Percentiles rank a stretch among this genome's conserved stretches.
Evolutionary conservation across 2,888 invertebrate species (phyloP).

Genomic region (Octodonta nipae): DNA sequence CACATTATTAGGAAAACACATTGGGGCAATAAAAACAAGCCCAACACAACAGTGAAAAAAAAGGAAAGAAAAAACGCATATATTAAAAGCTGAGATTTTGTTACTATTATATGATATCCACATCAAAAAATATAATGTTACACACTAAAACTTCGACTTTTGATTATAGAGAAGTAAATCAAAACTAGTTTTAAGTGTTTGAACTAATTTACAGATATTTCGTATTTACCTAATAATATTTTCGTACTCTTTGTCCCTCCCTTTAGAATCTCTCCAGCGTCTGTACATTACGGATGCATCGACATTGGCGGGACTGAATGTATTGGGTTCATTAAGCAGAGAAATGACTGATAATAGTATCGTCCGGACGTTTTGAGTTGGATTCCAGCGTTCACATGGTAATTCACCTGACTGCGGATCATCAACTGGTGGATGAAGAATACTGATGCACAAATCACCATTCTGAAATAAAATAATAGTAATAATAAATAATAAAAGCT

Average conservation of each 20-base stretch:
- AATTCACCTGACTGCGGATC: slow-evolving; percentile 98
- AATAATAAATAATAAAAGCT: too few relatives aligned
- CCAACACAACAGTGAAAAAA: too few relatives aligned
- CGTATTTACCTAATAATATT: slow-evolving; percentile 90
- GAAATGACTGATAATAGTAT: slow-evolving; percentile 97
- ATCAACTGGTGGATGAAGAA: slow-evolving; percentile 96
- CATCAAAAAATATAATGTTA: too few relatives aligned
- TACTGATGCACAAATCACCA: slow-evolving; percentile 98
- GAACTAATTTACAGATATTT: too few relatives aligned
- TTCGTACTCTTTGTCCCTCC: slow-evolving; percentile 96
- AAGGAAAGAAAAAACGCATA: too few relatives aligned
- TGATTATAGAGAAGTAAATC: too few relatives aligned
- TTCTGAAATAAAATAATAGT: slow-evolving; percentile 51
- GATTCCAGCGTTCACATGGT: slow-evolving; percentile 99
- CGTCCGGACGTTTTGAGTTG: slow-evolving; percentile 97
- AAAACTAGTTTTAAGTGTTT: too few relatives aligned
- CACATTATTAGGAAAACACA: too few relatives aligned
- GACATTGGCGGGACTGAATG: slow-evolving; percentile 97
- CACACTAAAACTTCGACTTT: too few relatives aligned
- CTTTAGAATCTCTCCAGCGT: slow-evolving; percentile 95
- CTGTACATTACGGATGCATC: slow-evolving; percentile 99
- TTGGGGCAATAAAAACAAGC: too few relatives aligned
- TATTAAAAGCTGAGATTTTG: too few relatives aligned
- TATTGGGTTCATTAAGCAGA: slow-evolving; percentile 96
- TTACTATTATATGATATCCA: too few relatives aligned